Evolutionary conservation across 2,888 invertebrate genomes (phyloP), one percentile per base, ranked within the genome.

Genomic region (Xanthorhoe designata): DNA sequence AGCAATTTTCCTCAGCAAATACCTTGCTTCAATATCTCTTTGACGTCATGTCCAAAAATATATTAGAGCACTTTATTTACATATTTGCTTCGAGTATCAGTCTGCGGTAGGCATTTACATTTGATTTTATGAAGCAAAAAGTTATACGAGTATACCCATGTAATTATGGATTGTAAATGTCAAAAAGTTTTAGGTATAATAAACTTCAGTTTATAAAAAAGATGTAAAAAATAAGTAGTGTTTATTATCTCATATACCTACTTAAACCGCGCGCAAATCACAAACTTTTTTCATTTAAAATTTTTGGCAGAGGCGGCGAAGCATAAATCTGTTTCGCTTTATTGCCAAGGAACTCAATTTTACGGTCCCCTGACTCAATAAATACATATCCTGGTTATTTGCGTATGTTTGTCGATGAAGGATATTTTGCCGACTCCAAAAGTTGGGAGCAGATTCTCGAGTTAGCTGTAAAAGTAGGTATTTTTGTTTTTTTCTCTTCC

Each of bases 241-340:
- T 24, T 24, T 24, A 24, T 24, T 1, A 24, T 4, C 4, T 24
- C 24, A 24, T 24, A 24, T 1, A 24, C 24, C 6, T 32, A 4
- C 24, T 32, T 32, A 4, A 7, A 32, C 8, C 32, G 13, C 38
- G 38, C 13, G 13, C 38, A 42, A 55, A 53, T 7, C 54, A 6
- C 49, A 66, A 66, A 66, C 62, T 62, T 66, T 62, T 66, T 62
- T 62, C 54, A 66, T 66, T 62, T 66, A 19, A 47, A 57, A 53
- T 53, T 57, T 58, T 45, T n/a, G n/a, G 47, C 35, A 7, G 29
- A n/a, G 63, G 38, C 24, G 42, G n/a, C 6, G n/a, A 10, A 9
- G 32, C 17, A 32, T 57, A 35, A 57, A 58, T 57, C 57, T 35
- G 56, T n/a, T 29, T 35, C 29, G 8, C 47, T 50, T 55, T 61